phyloP scores from a whole-genome alignment of 2,888 invertebrate genomes.

The Heliconius aoede region DNA sequence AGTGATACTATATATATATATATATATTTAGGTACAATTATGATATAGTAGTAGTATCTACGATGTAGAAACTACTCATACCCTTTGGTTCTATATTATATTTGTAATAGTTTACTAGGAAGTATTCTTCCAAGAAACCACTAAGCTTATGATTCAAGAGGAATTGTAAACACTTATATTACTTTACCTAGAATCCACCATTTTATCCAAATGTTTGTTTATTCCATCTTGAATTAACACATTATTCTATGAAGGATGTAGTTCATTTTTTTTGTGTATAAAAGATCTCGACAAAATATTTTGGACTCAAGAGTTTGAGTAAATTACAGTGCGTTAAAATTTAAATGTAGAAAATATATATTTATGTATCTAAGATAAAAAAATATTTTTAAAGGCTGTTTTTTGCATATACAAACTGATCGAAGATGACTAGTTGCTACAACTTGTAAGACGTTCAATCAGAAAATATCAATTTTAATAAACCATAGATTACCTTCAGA shows the following conservation, averaged over 20 bases:
- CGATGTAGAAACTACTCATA: background rate
- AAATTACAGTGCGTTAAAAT: background rate
- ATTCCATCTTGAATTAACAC: constrained; percentile 11
- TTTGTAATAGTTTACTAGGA: background rate
- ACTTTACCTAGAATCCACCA: constrained; percentile 24
- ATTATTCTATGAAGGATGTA: constrained; percentile 11
- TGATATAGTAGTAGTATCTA: too few relatives aligned
- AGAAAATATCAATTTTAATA: background rate
- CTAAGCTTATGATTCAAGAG: constrained; percentile 25
- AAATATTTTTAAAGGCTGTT: background rate
- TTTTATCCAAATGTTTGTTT: constrained; percentile 24
- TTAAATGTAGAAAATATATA: background rate
- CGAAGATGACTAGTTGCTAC: background rate
- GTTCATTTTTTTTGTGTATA: background rate
- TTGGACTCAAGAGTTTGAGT: background rate
- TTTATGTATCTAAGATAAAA: background rate
- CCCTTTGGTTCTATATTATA: background rate
- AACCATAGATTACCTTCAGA: constrained; percentile 25
- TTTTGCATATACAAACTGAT: background rate
- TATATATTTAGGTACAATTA: too few relatives aligned
- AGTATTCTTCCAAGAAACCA: constrained; percentile 13
- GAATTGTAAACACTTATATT: constrained; percentile 19
- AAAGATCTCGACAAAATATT: too few relatives aligned
- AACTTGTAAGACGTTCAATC: background rate
- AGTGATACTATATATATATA: too few relatives aligned